Conservation (phyloP, 2,797 vertebrate genomes). For the Ceyx erithaca region DNA sequence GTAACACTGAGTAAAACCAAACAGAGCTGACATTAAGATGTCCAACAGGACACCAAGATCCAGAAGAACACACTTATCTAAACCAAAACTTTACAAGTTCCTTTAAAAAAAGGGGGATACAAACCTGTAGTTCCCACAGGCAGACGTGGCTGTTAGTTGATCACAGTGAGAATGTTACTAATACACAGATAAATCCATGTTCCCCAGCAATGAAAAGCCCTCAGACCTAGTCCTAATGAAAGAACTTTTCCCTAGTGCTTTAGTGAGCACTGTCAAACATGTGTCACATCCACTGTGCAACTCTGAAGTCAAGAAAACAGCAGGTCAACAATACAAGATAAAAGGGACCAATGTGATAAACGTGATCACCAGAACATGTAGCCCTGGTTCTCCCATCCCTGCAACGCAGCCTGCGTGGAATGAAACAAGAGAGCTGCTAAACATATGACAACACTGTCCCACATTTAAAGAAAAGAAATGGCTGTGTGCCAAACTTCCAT, state of each 20-base stretch:
- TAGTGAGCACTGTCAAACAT: not conserved
- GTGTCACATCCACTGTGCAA: not conserved
- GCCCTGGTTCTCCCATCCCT: not conserved
- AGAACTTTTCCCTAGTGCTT: not conserved
- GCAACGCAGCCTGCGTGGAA: not conserved
- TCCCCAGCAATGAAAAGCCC: not conserved
- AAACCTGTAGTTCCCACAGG: not conserved
- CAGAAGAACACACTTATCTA: not conserved
- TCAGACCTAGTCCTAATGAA: not conserved
- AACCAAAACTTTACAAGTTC: not conserved
- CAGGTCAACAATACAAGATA: not conserved
- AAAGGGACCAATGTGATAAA: not conserved
- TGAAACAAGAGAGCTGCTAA: not conserved
- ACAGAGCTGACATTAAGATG: not conserved
- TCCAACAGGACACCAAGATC: not conserved
- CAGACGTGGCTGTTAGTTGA: not conserved
- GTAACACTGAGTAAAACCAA: not conserved
- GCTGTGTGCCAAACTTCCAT: not conserved
- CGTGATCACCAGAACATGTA: accelerated
- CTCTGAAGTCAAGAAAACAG: not conserved
- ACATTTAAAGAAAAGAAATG: not conserved
- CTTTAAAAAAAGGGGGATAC: not conserved
- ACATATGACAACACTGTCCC: not conserved
- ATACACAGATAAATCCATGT: accelerated
- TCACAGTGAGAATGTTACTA: not conserved